phyloP scores from a whole-genome alignment of 2,113 vertebrate species.

The Herpetotheres cachinnans region DNA sequence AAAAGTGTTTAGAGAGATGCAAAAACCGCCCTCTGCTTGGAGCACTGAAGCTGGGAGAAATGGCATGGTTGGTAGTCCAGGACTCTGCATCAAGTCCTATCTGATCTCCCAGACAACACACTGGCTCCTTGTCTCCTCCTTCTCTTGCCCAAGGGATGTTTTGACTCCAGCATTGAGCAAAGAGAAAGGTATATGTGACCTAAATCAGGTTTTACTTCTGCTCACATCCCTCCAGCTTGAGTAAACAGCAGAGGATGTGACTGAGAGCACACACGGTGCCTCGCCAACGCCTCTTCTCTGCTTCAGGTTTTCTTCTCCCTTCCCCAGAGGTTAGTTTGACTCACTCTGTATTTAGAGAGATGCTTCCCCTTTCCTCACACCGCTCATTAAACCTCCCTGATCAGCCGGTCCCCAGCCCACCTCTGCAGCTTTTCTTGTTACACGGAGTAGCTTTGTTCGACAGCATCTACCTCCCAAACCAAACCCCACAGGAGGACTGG shows the following conservation, averaged over 20 bases:
- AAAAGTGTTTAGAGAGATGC: background rate
- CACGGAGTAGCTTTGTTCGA: accelerated
- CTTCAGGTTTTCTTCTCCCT: conserved; percentile 7
- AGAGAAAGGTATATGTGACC: conserved; percentile 63
- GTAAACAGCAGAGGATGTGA: conserved; percentile 62
- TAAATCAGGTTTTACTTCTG: conserved; percentile 63
- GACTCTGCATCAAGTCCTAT: background rate
- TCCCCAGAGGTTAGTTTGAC: conserved; percentile 51
- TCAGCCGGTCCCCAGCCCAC: background rate
- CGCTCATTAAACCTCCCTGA: background rate
- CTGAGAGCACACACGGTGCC: conserved; percentile 32
- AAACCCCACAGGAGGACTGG: background rate
- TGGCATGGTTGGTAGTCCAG: background rate
- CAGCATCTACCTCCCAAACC: background rate
- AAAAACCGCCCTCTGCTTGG: background rate
- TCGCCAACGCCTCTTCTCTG: background rate
- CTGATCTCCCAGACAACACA: conserved; percentile 20
- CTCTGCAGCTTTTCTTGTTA: background rate
- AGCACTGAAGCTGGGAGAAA: background rate
- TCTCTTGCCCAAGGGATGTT: conserved; percentile 40
- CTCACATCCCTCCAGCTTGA: conserved; percentile 33
- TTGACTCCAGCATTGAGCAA: background rate
- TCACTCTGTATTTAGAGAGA: conserved; percentile 29
- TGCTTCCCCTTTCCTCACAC: background rate
- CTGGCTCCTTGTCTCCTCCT: background rate